These are phyloP conservation scores for Dynastes grantii DNA, from an alignment of 2,888 invertebrate species.

Conservation along the genomic window DNA sequence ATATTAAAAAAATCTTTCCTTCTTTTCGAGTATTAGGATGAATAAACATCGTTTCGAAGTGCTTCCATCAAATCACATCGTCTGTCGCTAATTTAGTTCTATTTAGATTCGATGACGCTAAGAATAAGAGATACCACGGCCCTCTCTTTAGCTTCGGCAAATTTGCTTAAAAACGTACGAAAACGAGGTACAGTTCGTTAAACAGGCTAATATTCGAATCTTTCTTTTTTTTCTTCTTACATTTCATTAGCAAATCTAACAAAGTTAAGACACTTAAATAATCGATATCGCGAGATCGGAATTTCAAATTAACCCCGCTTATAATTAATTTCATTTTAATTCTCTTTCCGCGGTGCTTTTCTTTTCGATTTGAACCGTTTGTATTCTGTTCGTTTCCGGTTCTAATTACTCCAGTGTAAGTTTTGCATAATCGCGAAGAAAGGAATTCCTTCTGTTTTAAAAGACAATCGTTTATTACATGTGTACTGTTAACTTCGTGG, in stretches of 20 bases:
- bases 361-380: neutral
- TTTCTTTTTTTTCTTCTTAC: conserved; percentile 54
- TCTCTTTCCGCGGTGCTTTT: conserved; percentile 34
- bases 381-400: neutral
- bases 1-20: no score
- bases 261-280: conserved; percentile 56
- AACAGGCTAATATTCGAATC: conserved; percentile 58
- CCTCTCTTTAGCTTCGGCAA: neutral
- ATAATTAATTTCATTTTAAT: conserved; percentile 59
- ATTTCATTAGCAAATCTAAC: conserved; percentile 61
- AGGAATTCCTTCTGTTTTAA: no score
- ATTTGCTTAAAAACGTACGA: conserved; percentile 37
- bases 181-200: conserved; percentile 58
- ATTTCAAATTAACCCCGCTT: conserved; percentile 57
- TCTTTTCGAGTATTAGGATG: no score
- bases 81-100: conserved; percentile 12
- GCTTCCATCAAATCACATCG: neutral
- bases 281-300: conserved; percentile 59
- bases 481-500: no score
- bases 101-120: conserved; percentile 11
- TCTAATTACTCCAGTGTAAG: no score
- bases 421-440: no score
- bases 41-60: no score
- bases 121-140: neutral
- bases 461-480: no score